A percentile compares a stretch with the other conserved stretches of the same genome.
Evolutionary conservation across 30 jellyfish, hydroid and myxozoan genomes (phyloP).

Genomic region (Sanderia malayensis): DNA sequence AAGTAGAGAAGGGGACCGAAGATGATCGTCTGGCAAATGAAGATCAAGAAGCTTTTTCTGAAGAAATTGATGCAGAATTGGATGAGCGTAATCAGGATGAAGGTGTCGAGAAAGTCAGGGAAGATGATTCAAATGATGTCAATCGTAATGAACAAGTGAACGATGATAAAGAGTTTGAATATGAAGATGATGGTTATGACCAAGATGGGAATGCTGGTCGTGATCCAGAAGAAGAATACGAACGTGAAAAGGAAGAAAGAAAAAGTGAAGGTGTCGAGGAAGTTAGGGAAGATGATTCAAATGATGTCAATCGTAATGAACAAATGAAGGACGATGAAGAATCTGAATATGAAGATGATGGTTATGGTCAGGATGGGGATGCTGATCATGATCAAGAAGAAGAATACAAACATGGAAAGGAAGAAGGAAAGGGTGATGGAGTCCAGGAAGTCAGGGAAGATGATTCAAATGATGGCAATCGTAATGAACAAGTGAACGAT

Average conservation of each 20-base stretch:
- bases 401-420: neutral
- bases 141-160: neutral
- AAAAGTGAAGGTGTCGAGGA: neutral
- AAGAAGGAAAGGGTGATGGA: neutral
- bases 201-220: neutral
- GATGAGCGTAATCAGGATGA: slow-evolving; percentile 7
- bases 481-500: neutral
- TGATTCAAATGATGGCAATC: neutral
- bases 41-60: slow-evolving; percentile 7
- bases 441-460: neutral
- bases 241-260: neutral
- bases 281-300: neutral
- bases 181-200: neutral
- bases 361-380: neutral
- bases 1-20: no score
- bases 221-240: slow-evolving; percentile 10
- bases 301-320: neutral
- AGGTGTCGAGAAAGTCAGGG: neutral
- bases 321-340: neutral
- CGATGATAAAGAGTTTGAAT: neutral
- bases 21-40: slow-evolving; percentile 1
- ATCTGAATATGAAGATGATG: neutral
- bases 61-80: neutral
- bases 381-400: slow-evolving; percentile 3
- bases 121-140: neutral